Evolutionary conservation across 1,140 invertebrate genomes (phyloP).

Genomic region (Varroa destructor): DNA sequence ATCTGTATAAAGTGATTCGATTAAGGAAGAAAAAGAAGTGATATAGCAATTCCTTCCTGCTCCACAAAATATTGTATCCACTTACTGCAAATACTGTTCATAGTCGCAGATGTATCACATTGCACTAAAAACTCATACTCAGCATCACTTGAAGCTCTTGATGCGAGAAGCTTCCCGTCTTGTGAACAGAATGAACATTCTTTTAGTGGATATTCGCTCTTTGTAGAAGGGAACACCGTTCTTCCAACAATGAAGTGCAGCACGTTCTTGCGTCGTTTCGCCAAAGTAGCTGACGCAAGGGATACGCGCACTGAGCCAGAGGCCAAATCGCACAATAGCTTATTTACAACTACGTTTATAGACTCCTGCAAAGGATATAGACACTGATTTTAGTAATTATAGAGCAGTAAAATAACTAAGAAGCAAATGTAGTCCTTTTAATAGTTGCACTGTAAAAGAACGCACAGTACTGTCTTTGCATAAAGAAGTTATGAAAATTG

Average conservation of each 20-base stretch:
- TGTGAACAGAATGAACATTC: too few species aligned
- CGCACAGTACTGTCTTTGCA: too few species aligned
- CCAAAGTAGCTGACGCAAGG: neutral
- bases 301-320: neutral
- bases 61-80: neutral
- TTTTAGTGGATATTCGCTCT: too few species aligned
- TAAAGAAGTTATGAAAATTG: too few species aligned
- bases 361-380: neutral
- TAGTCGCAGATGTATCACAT: constrained; percentile 12
- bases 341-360: constrained; percentile 14
- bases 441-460: too few species aligned
- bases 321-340: neutral
- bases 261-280: constrained; percentile 14
- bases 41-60: too few species aligned
- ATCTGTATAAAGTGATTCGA: too few species aligned
- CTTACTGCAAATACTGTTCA: constrained; percentile 24
- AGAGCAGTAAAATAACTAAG: too few species aligned
- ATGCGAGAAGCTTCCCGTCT: too few species aligned
- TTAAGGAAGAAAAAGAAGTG: too few species aligned
- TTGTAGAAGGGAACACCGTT: neutral
- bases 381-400: too few species aligned
- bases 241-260: neutral
- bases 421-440: too few species aligned
- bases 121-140: constrained; percentile 8
- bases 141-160: neutral